phyloP scores from a whole-genome alignment of 2,113 vertebrate genomes.

The Garra rufa region DNA sequence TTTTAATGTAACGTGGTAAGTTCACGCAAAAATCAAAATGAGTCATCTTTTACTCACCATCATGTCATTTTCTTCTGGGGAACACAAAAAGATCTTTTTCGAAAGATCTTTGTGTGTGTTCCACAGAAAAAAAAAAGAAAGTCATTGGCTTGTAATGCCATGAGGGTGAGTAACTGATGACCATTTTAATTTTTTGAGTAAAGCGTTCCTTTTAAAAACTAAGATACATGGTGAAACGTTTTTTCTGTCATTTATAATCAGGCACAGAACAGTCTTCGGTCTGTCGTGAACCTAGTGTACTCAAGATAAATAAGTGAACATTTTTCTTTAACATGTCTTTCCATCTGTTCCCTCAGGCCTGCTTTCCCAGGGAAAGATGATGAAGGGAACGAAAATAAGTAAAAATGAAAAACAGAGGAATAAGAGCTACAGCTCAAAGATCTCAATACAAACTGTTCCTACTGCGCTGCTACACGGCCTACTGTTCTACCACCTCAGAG shows the following conservation, averaged over 20 bases:
- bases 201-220: slow-evolving; percentile 11
- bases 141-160: not conserved
- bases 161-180: not conserved
- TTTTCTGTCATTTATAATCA: not conserved
- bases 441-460: slow-evolving; percentile 37
- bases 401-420: slow-evolving; percentile 30
- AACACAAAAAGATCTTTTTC: not conserved
- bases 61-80: not conserved
- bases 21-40: not conserved
- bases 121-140: slow-evolving; percentile 6
- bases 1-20: not conserved
- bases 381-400: slow-evolving; percentile 16
- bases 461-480: slow-evolving; percentile 43
- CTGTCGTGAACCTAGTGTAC: not conserved
- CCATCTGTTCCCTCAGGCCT: slow-evolving; percentile 34
- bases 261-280: not conserved
- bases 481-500: slow-evolving; percentile 42
- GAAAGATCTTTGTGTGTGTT: not conserved
- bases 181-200: not conserved
- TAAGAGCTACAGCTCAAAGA: slow-evolving; percentile 17
- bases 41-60: not conserved
- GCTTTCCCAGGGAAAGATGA: slow-evolving; percentile 35
- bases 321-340: slow-evolving; percentile 15
- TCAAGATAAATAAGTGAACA: slow-evolving; percentile 11
- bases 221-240: not conserved